Evolutionary conservation across 2,797 vertebrate genomes (phyloP), one percentile per base, ranked within the genome.

Genomic region (Rousettus madagascariensis): DNA sequence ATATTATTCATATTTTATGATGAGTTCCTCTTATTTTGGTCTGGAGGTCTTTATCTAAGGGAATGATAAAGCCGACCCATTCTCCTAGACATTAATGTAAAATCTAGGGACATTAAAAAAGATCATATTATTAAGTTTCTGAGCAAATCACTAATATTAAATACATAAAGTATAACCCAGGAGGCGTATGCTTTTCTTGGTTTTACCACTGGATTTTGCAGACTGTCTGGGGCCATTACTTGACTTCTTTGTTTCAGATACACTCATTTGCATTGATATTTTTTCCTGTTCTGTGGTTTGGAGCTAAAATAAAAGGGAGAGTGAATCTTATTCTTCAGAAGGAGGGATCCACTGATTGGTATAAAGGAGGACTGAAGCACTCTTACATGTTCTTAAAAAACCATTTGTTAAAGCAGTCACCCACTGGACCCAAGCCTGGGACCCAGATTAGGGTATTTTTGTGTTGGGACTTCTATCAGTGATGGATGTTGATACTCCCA

Each of bases 1-100:
- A 22, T 71, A 51, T 83, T 69, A 49, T 53, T 96, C 17, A 6
- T 69, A 77, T 92, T 92, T 94, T 77, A 93, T 82, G 61, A 84
- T 46, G 24, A 59, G 3, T 75, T 74, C 15, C 61, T 91, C 53
- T 69, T 57, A 68, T 77, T 92, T 77, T 72, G 72, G 63, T 68
- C 33, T 66, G 19, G 55, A 57, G 43, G 57, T 36, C 43, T 85
- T 87, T 22, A 38, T 49, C 19, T 43, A 41, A 90, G 36, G 3
- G 11, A 0, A 1, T 12, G 38, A 68, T 46, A 79, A 84, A 84
- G 84, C 2, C 24, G 63, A n/a, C 10, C 26, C 2, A 30, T 20
- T 75, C 33, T 90, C 11, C 19, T 61, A 49, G 36, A 75, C 0
- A 6, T 85, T 85, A 59, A 51, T 61, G 16, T 74, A 41, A 95